A percentile compares a stretch with the other conserved stretches of the same genome.
Conservation (phyloP, 1,140 invertebrate genomes). For the Laodelphax striatellus region DNA sequence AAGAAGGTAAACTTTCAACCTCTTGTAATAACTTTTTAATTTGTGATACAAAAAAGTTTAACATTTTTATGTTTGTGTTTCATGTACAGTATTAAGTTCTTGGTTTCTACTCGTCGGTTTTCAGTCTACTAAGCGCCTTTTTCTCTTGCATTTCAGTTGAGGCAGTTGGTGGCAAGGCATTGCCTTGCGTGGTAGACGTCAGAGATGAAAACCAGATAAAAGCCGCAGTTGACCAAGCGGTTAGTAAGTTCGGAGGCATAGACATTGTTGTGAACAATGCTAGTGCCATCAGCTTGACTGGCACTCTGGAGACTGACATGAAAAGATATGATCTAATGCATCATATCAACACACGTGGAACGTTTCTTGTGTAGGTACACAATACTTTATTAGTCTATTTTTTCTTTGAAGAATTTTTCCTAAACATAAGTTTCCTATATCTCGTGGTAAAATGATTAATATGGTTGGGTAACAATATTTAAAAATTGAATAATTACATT, state of each 20-base stretch:
- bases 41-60: slow-evolving; percentile 3
- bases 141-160: slow-evolving; percentile 53
- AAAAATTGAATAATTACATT: too few relatives aligned
- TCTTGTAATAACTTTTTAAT: not conserved
- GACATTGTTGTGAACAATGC: slow-evolving; percentile 95
- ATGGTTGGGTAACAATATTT: too few relatives aligned
- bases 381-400: too few relatives aligned
- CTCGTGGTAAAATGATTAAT: too few relatives aligned
- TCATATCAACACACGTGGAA: slow-evolving; percentile 80
- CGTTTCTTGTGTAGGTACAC: slow-evolving; percentile 71
- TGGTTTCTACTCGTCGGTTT: slow-evolving; percentile 13
- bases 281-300: slow-evolving; percentile 87
- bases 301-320: slow-evolving; percentile 81
- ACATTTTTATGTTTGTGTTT: too few relatives aligned
- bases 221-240: slow-evolving; percentile 73
- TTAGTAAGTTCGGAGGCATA: slow-evolving; percentile 90
- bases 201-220: slow-evolving; percentile 73
- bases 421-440: too few relatives aligned
- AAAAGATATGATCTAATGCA: slow-evolving; percentile 94
- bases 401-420: too few relatives aligned
- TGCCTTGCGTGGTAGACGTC: slow-evolving; percentile 91
- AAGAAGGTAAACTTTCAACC: slow-evolving; percentile 64
- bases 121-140: too few relatives aligned
- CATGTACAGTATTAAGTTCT: slow-evolving; percentile 27
- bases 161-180: slow-evolving; percentile 74